phyloP scores from a whole-genome alignment of 1,140 invertebrate species.

The Trypoxylus dichotomus region DNA sequence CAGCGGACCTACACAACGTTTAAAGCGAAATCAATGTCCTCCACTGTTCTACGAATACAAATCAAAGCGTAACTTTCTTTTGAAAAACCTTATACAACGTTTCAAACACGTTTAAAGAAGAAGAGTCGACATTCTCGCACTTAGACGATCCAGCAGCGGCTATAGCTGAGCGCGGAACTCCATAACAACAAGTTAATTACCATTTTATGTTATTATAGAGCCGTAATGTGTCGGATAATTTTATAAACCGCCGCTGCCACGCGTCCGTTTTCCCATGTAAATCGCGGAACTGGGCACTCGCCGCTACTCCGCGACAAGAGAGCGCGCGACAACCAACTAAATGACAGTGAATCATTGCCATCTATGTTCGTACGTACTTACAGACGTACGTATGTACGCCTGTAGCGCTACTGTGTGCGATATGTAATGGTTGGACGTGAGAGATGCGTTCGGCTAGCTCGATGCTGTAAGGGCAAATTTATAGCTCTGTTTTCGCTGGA shows the following conservation, averaged over 20 bases:
- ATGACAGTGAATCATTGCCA: slow-evolving; percentile 20
- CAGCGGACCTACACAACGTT: too few relatives aligned
- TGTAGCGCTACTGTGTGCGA: not conserved
- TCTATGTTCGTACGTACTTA: not conserved
- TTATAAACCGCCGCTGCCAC: slow-evolving; percentile 37
- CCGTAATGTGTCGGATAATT: slow-evolving; percentile 43
- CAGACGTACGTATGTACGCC: not conserved
- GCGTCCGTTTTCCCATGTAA: slow-evolving; percentile 36
- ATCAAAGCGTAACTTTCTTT: too few relatives aligned
- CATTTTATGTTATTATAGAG: slow-evolving; percentile 46
- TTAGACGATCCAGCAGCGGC: not conserved
- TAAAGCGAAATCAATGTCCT: too few relatives aligned
- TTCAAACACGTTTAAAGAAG: too few relatives aligned
- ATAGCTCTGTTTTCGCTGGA: slow-evolving; percentile 2
- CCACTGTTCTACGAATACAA: too few relatives aligned
- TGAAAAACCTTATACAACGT: too few relatives aligned
- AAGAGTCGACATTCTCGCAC: not conserved
- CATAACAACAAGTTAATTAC: slow-evolving; percentile 45
- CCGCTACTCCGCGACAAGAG: not conserved
- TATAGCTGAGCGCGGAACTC: not conserved
- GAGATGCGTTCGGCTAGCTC: not conserved
- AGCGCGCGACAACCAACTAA: not conserved
- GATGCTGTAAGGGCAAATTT: not conserved
- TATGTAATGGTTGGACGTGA: not conserved
- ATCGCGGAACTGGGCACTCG: slow-evolving; percentile 16